Evolutionary conservation across 2,888 invertebrate genomes (phyloP).

Genomic region (Trichopoda pennipes): DNA sequence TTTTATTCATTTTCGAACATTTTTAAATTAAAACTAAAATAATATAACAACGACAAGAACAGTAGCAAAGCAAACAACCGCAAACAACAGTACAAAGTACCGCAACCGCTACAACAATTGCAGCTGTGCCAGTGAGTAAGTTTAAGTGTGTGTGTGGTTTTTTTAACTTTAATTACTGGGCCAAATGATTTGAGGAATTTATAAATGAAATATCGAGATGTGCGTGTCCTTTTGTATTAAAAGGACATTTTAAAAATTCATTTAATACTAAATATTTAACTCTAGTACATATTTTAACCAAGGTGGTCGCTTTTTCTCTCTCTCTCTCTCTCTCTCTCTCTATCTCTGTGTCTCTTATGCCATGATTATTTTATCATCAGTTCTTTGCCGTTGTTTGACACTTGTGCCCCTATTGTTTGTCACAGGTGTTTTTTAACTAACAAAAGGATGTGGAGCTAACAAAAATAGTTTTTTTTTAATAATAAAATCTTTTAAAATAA

Average conservation of each 20-base stretch:
- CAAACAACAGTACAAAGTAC: no score
- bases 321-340: no score
- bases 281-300: constrained; percentile 4
- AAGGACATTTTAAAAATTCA: constrained; percentile 36
- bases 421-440: constrained; percentile 18
- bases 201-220: constrained; percentile 13
- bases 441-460: no score
- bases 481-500: no score
- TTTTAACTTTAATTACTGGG: constrained; percentile 41
- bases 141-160: background rate
- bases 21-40: constrained; percentile 41
- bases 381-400: background rate
- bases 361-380: constrained; percentile 6
- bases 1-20: constrained; percentile 39
- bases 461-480: no score
- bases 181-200: constrained; percentile 48
- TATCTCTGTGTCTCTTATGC: no score
- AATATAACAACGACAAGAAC: background rate
- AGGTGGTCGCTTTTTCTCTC: constrained; percentile 50
- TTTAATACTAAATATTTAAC: background rate
- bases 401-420: background rate
- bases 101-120: constrained; percentile 11
- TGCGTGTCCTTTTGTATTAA: background rate
- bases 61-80: constrained; percentile 26
- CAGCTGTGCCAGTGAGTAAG: background rate